phyloP scores from a whole-genome alignment of 2,113 vertebrate genomes.

The Macrotis lagotis region DNA sequence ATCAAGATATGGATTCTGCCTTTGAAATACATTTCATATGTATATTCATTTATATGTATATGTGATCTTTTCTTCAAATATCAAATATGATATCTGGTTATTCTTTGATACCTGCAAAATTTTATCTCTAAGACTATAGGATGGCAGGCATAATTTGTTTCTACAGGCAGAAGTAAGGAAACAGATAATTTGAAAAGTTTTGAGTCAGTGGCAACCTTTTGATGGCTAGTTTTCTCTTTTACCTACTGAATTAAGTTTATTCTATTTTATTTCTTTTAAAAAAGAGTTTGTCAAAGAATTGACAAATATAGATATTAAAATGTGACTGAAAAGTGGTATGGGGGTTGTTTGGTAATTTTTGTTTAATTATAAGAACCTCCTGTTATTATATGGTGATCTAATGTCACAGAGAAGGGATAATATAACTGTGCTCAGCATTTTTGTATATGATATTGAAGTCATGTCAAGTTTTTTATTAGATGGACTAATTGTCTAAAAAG shows the following conservation, averaged over 20 bases:
- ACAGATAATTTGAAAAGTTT: not conserved
- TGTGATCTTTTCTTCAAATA: not conserved
- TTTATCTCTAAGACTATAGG: not conserved
- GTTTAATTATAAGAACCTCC: not conserved
- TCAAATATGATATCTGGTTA: not conserved
- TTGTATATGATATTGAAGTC: not conserved
- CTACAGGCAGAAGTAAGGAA: not conserved
- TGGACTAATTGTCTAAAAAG: slow-evolving; percentile 27
- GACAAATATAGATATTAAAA: not conserved
- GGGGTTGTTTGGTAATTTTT: not conserved
- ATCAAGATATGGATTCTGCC: not conserved
- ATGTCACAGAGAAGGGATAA: not conserved
- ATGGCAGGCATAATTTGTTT: not conserved
- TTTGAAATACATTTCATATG: not conserved
- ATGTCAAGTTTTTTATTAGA: slow-evolving; percentile 21
- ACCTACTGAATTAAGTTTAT: not conserved
- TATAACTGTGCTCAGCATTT: not conserved
- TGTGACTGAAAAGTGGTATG: not conserved
- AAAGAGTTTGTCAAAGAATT: not conserved
- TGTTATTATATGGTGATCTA: not conserved
- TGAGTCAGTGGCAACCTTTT: not conserved
- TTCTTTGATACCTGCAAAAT: not conserved
- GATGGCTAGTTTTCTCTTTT: not conserved
- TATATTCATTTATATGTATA: not conserved
- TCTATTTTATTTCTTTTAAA: not conserved